These are phyloP conservation scores for Loripinus fragilis DNA, from an alignment of 2,888 invertebrate species.

Conservation along the genomic window DNA sequence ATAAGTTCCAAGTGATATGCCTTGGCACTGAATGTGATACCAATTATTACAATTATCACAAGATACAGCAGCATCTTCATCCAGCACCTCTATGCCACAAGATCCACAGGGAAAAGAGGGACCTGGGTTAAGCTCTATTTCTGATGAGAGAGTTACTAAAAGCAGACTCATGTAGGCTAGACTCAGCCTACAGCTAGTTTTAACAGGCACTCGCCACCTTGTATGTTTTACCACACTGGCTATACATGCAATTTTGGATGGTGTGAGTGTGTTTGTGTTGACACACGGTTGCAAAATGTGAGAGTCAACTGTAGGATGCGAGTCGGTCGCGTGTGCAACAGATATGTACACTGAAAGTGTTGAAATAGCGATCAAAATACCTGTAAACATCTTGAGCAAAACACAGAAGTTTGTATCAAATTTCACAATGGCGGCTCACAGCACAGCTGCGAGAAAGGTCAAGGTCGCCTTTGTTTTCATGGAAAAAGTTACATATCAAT, in stretches of 20 bases:
- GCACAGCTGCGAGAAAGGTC: too few relatives aligned
- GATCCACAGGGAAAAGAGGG: slow-evolving; percentile 14
- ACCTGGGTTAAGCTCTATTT: slow-evolving; percentile 2
- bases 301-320: neutral
- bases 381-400: too few relatives aligned
- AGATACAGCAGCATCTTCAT: slow-evolving; percentile 4
- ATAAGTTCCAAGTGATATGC: neutral
- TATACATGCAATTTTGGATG: neutral
- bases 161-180: neutral
- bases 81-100: neutral
- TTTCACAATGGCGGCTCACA: too few relatives aligned
- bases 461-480: too few relatives aligned
- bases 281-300: slow-evolving; percentile 13
- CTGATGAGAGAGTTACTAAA: neutral
- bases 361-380: slow-evolving; percentile 6
- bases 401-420: too few relatives aligned
- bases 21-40: slow-evolving; percentile 13
- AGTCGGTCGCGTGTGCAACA: slow-evolving; percentile 4
- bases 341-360: neutral
- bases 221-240: slow-evolving; percentile 12
- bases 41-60: slow-evolving; percentile 6
- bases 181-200: neutral
- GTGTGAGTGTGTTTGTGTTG: slow-evolving; percentile 1
- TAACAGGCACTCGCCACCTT: slow-evolving; percentile 6
- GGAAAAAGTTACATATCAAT: too few relatives aligned